phyloP scores from a whole-genome alignment of 1,140 invertebrate species.

The Dendroctonus ponderosae region DNA sequence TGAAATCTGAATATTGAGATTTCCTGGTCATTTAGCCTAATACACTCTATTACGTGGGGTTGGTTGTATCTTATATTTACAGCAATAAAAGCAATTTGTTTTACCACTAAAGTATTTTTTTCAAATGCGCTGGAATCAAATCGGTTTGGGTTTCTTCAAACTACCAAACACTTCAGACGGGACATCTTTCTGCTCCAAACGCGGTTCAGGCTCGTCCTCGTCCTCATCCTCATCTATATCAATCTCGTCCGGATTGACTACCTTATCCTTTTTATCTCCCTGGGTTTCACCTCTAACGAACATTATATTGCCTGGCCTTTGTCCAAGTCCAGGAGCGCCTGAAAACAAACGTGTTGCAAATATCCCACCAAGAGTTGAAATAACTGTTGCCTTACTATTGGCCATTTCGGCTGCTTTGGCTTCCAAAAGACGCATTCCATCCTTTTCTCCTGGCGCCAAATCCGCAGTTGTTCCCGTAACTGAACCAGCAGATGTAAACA shows the following conservation, averaged over 20 bases:
- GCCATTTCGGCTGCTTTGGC: conserved; percentile 72
- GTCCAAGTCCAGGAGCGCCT: conserved; percentile 32
- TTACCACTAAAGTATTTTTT: not conserved
- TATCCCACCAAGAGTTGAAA: conserved; percentile 3
- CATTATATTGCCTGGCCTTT: conserved; percentile 67
- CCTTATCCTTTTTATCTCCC: conserved; percentile 68
- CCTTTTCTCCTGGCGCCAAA: conserved; percentile 67
- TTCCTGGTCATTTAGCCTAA: no score
- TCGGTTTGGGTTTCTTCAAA: conserved; percentile 52
- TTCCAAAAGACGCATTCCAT: conserved; percentile 86
- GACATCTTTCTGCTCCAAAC: conserved; percentile 76
- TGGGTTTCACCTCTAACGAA: conserved; percentile 87
- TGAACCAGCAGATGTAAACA: conserved; percentile 74
- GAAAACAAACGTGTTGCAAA: not conserved
- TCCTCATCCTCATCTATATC: conserved; percentile 82
- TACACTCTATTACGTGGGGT: not conserved
- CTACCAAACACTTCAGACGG: conserved; percentile 86
- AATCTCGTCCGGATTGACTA: conserved; percentile 93
- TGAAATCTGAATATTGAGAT: no score
- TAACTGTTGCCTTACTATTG: conserved; percentile 46
- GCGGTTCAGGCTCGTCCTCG: conserved; percentile 64
- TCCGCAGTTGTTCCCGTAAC: conserved; percentile 65
- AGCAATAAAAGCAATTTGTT: conserved; percentile 11
- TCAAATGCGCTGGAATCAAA: not conserved
- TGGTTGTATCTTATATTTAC: conserved; percentile 14